A percentile compares a stretch with the other conserved stretches of the same genome.
phyloP scores from a whole-genome alignment of 1,140 invertebrate species.

The Diplogasteroides magnus region DNA sequence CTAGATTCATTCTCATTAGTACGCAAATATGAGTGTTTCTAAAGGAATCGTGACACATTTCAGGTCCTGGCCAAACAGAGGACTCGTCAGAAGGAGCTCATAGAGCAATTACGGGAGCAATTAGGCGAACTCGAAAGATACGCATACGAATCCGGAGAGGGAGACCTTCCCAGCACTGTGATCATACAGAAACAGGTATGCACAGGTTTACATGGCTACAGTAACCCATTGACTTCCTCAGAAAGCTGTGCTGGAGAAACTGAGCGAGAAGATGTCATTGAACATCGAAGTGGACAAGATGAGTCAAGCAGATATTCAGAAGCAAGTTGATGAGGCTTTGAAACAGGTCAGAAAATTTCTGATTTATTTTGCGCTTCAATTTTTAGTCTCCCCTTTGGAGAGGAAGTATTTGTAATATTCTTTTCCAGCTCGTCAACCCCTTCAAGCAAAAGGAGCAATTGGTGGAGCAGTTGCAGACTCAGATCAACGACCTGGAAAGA shows the following conservation, averaged over 20 bases:
- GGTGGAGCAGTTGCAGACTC: conserved; percentile 81
- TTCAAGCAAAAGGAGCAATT: conserved; percentile 91
- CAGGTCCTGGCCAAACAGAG: conserved; percentile 64
- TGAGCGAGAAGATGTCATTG: conserved; percentile 71
- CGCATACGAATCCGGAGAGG: conserved; percentile 70
- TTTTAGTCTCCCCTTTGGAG: neutral
- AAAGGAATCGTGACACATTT: no score
- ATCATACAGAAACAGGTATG: conserved; percentile 40
- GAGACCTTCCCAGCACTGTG: conserved; percentile 40
- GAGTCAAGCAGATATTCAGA: conserved; percentile 71
- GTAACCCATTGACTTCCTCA: conserved; percentile 77
- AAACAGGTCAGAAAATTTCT: conserved; percentile 61
- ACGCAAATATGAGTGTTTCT: no score
- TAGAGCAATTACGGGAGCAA: conserved; percentile 81
- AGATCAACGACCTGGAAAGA: conserved; percentile 89
- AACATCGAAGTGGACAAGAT: conserved; percentile 70
- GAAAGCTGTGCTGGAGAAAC: conserved; percentile 75
- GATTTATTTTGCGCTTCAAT: conserved; percentile 1
- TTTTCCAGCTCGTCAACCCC: conserved; percentile 78
- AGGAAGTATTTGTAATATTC: conserved; percentile 9
- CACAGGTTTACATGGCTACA: conserved; percentile 74
- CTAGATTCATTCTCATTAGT: no score
- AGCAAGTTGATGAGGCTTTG: conserved; percentile 72
- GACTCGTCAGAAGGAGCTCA: conserved; percentile 74
- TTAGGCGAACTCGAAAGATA: conserved; percentile 87